Base-by-base conservation (phyloP, 2,888 invertebrate species). In the Cantharis rustica region DNA sequence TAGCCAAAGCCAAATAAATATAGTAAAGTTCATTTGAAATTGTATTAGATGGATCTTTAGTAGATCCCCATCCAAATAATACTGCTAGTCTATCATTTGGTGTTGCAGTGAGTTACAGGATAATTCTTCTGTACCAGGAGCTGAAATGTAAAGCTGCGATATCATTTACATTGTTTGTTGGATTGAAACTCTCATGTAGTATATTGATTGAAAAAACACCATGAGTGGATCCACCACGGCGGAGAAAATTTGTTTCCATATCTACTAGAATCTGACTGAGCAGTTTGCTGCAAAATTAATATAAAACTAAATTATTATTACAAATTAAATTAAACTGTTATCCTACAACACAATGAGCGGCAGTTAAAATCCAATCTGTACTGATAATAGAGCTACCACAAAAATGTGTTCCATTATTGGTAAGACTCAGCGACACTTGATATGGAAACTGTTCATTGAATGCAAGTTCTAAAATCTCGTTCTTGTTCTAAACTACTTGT, bases 21-120 rank as follows among this genome's bases (percentile, higher is more conserved):
- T 89, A 89, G 81, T 92, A 92, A 10, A 92, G 87, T 9, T 89
- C 87, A 73, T 89, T 88, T 0, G 92, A 91, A 0, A 89, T 82
- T 2, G 82, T 81, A 23, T 91, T 92, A 15, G 91, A 91, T 81
- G 90, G 91, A n/a, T 88, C 88, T 20, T 86, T 83, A 68, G 88
- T 85, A 13, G 16, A 26, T 26, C 80, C 80, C 79, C 80, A 81
- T 7, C 79, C 81, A 13, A 72, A 71, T 9, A 81, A 31, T 31
- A 13, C 31, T 31, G 27, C 31, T 13, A 13, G 4, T 31, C 4
- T 31, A 0, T 27, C 2, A 11, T 11, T 27, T 27, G 27, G 27
- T 11, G 27, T 27, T 27, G 11, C 11, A 27, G 3, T 27, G 27
- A 11, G 11, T 4, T 10, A 11, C 10, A 27, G 27, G 11, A 11